These are phyloP conservation scores for Drosophila novamexicana DNA, from an alignment of 1,140 invertebrate species.

Conservation along the genomic window DNA sequence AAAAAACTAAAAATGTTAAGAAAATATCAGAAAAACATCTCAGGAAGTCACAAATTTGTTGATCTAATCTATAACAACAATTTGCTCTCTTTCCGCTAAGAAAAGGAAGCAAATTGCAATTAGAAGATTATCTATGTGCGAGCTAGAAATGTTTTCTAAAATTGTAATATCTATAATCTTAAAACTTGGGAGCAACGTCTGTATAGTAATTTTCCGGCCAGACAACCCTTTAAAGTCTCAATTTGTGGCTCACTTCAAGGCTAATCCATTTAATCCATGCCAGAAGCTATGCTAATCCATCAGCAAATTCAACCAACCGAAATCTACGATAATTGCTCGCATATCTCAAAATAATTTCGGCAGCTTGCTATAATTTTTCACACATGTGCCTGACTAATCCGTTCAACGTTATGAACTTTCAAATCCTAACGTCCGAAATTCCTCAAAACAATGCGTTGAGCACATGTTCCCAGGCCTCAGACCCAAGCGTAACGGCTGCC, in stretches of 20 bases:
- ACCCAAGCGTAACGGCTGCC: conserved; percentile 27
- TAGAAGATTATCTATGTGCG: too few species aligned
- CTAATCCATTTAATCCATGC: conserved; percentile 3
- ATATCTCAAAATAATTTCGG: conserved; percentile 29
- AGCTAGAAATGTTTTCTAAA: too few species aligned
- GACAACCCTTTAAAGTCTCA: too few species aligned
- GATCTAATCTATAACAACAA: conserved; percentile 4
- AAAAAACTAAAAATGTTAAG: not conserved
- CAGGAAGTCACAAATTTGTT: conserved; percentile 12
- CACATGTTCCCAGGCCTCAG: conserved; percentile 56
- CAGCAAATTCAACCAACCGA: conserved; percentile 9
- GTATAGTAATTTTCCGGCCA: too few species aligned
- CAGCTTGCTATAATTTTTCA: conserved; percentile 47
- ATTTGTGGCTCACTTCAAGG: not conserved
- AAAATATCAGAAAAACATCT: conserved; percentile 1
- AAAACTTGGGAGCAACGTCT: too few species aligned
- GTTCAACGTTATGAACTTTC: conserved; percentile 31
- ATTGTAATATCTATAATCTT: too few species aligned
- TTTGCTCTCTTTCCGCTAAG: not conserved
- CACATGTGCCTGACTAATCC: conserved; percentile 50
- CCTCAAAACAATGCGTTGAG: conserved; percentile 33
- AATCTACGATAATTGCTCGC: conserved; percentile 7
- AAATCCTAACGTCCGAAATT: conserved; percentile 64
- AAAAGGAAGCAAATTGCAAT: not conserved
- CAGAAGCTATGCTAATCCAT: conserved; percentile 15